phyloP scores from a whole-genome alignment of 1,140 invertebrate species.

The Rhizoglyphus robini region DNA sequence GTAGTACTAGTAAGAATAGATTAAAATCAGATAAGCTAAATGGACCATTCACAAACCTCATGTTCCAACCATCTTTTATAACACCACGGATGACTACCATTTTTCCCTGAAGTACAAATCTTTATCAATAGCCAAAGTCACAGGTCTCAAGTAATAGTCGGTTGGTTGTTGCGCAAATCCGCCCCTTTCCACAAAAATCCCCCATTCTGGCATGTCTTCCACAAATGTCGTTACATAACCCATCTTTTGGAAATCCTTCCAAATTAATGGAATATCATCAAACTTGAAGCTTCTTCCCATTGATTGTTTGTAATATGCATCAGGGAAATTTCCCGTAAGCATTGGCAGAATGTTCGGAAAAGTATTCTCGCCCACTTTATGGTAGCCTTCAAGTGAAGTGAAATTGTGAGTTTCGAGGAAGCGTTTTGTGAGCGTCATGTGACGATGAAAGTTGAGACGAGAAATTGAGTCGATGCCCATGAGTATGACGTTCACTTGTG shows the following conservation, averaged over 20 bases:
- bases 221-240: neutral
- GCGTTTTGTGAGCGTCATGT: neutral
- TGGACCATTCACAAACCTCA: neutral
- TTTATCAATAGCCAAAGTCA: neutral
- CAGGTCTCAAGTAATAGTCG: neutral
- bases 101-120: neutral
- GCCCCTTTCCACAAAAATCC: neutral
- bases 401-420: neutral
- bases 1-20: constrained; percentile 1
- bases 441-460: neutral
- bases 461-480: constrained; percentile 3
- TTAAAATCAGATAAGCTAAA: neutral
- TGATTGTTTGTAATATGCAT: neutral
- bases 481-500: neutral
- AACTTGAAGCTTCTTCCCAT: neutral
- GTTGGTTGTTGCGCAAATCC: neutral
- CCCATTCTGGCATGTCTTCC: neutral
- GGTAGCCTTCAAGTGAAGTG: constrained; percentile 29
- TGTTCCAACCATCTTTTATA: neutral
- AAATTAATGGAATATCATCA: neutral
- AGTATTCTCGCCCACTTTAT: constrained; percentile 38
- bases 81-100: neutral
- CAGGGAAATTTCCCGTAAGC: constrained; percentile 28
- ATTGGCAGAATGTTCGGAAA: constrained; percentile 36
- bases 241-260: neutral